Evolutionary conservation across 1,140 invertebrate genomes (phyloP).

Genomic region (Pseudachorutes palmiensis): DNA sequence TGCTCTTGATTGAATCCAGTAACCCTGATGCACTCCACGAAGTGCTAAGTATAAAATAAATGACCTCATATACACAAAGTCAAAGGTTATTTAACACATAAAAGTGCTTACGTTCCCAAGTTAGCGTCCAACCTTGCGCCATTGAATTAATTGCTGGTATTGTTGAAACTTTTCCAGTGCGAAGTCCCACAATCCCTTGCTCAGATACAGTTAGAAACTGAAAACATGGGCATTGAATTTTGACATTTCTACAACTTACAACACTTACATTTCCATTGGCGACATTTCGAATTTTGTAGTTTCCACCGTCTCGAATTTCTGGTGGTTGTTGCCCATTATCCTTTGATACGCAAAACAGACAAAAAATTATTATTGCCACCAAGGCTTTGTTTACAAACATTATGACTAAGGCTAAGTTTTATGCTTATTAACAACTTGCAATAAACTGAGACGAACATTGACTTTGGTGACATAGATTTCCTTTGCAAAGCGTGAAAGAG

Average conservation of each 20-base stretch:
- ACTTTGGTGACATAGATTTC: no score
- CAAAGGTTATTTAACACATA: not conserved
- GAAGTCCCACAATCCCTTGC: constrained; percentile 7
- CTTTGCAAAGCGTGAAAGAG: no score
- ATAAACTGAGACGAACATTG: no score
- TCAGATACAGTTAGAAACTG: constrained; percentile 10
- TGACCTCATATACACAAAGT: not conserved
- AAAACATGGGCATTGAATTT: not conserved
- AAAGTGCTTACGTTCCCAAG: constrained; percentile 15
- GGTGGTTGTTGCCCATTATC: not conserved
- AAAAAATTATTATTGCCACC: not conserved
- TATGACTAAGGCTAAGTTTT: no score
- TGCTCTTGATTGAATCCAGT: not conserved
- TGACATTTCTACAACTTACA: not conserved
- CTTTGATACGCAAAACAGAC: not conserved
- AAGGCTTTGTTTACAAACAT: no score
- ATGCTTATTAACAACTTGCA: not conserved
- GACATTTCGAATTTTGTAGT: constrained; percentile 11
- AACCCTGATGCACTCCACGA: not conserved
- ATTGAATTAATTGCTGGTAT: not conserved
- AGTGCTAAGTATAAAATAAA: not conserved
- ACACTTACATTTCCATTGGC: not conserved
- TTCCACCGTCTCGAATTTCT: constrained; percentile 8
- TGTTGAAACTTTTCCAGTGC: not conserved
- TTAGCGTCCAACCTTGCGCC: constrained; percentile 6